These are phyloP conservation scores for Psittacula cyanocephala DNA, from an alignment of 2,113 vertebrate genomes.

Conservation along the genomic window DNA sequence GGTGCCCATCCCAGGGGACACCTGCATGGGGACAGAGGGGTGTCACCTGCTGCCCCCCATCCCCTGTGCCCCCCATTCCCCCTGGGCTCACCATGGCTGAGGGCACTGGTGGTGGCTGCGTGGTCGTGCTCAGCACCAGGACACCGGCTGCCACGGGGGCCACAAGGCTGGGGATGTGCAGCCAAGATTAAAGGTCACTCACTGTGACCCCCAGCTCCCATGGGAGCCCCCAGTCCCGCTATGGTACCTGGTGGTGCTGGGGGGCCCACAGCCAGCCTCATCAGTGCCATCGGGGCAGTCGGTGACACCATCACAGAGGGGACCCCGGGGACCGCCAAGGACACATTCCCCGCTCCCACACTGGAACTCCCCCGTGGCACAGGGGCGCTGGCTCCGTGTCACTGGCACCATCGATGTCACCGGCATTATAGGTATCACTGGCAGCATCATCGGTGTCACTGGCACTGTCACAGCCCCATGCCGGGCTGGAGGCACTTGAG, in stretches of 20 bases:
- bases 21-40: background rate
- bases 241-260: slow-evolving; percentile 22
- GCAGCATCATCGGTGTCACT: background rate
- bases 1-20: background rate
- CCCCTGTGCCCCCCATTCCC: background rate
- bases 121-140: background rate
- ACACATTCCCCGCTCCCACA: slow-evolving; percentile 78
- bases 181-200: background rate
- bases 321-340: slow-evolving; percentile 65
- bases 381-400: slow-evolving; percentile 9
- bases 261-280: slow-evolving; percentile 71
- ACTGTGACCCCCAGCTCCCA: background rate
- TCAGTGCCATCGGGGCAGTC: slow-evolving; percentile 79
- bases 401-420: background rate
- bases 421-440: background rate
- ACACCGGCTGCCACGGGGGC: background rate
- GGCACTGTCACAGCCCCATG: background rate
- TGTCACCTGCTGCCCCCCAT: background rate
- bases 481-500: background rate
- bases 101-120: background rate
- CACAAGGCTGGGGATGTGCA: background rate
- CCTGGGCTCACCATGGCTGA: background rate
- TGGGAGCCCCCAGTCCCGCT: background rate
- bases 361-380: slow-evolving; percentile 69
- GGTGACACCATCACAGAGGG: slow-evolving; percentile 73